Evolutionary conservation across 2,797 vertebrate species (phyloP).

Genomic region (Mycteria americana): DNA sequence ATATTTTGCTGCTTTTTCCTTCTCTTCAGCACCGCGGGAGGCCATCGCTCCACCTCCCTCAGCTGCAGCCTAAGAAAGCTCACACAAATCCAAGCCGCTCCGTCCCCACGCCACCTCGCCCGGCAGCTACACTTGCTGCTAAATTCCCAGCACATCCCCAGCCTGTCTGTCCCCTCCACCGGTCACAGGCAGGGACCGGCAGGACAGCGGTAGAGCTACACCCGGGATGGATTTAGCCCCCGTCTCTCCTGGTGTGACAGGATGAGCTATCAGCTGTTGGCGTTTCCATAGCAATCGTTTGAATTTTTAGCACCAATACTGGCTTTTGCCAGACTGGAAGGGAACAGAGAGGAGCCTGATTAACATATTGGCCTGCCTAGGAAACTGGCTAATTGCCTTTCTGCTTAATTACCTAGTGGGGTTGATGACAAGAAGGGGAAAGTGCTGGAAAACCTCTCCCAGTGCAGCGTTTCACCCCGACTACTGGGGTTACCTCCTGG

Average conservation of each 20-base stretch:
- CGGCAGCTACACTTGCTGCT: fast-evolving
- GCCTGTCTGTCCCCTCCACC: background rate
- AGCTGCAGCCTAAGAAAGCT: background rate
- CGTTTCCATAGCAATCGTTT: background rate
- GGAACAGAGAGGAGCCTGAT: background rate
- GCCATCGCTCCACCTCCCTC: background rate
- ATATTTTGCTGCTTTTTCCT: background rate
- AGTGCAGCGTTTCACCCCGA: fast-evolving
- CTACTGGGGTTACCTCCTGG: background rate
- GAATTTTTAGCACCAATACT: background rate
- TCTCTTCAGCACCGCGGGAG: background rate
- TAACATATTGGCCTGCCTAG: background rate
- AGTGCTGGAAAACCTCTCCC: background rate
- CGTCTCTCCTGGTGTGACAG: fast-evolving
- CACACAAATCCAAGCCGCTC: fast-evolving
- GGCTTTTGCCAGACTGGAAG: background rate
- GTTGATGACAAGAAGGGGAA: background rate
- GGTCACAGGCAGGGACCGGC: background rate
- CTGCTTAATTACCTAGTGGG: background rate
- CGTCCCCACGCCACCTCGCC: background rate
- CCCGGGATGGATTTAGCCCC: background rate
- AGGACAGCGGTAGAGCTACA: fast-evolving
- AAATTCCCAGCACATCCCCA: background rate
- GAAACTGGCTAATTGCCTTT: background rate
- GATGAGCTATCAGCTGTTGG: background rate